Conservation (phyloP, 1,140 invertebrate species). For the Caenorhabditis inopinata region DNA sequence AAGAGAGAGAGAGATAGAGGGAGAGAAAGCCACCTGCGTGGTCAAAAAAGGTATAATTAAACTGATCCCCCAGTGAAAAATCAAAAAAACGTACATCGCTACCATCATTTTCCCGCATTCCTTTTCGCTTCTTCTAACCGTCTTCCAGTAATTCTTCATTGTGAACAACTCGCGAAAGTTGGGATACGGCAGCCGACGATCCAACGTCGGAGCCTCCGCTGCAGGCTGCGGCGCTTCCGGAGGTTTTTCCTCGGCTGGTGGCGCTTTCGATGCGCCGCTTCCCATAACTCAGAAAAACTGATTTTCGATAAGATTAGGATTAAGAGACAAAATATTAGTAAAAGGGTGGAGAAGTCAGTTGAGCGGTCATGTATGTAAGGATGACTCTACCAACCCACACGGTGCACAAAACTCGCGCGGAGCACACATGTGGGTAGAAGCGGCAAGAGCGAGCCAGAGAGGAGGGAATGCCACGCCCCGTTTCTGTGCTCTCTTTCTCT, state of each 20-base stretch:
- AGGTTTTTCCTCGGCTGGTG: background rate
- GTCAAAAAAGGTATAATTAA: no score
- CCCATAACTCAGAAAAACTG: background rate
- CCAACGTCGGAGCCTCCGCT: constrained; percentile 5
- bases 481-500: background rate
- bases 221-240: constrained; percentile 20
- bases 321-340: background rate
- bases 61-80: no score
- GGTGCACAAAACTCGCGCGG: background rate
- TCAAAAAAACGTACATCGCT: constrained; percentile 31
- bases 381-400: no score
- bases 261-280: constrained; percentile 12
- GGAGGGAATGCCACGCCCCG: background rate
- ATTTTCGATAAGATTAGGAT: no score
- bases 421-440: background rate
- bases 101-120: constrained; percentile 37
- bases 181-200: constrained; percentile 43
- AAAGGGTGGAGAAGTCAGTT: no score
- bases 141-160: constrained; percentile 51
- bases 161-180: constrained; percentile 51
- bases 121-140: constrained; percentile 42
- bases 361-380: no score
- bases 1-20: no score
- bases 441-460: background rate
- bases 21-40: no score